Conservation (phyloP, 2,113 vertebrate genomes). For the Donacobius atricapilla region DNA sequence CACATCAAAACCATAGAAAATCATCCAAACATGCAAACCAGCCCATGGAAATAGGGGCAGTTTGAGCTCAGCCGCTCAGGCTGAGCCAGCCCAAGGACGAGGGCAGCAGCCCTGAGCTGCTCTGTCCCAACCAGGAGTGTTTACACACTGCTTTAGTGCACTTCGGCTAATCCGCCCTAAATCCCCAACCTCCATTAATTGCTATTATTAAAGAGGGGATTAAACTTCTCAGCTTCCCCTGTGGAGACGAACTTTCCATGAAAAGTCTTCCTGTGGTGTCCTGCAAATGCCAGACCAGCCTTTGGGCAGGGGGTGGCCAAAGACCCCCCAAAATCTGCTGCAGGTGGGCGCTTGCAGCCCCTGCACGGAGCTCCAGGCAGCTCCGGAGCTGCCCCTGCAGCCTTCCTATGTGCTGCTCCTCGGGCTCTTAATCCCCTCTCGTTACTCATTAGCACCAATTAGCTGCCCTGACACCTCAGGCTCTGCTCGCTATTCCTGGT, state of each 20-base stretch:
- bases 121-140: not conserved
- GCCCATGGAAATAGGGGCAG: not conserved
- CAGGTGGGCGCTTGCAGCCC: accelerated
- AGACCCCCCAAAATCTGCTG: not conserved
- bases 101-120: not conserved
- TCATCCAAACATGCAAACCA: not conserved
- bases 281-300: not conserved
- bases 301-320: not conserved
- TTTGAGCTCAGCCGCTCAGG: not conserved
- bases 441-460: not conserved
- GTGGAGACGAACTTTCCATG: not conserved
- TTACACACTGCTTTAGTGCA: not conserved
- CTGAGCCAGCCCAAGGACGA: not conserved
- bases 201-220: not conserved
- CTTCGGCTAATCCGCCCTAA: not conserved
- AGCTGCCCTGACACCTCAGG: not conserved
- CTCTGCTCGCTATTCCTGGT: accelerated
- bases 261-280: not conserved
- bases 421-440: not conserved
- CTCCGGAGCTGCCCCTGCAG: not conserved
- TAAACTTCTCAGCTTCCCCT: not conserved
- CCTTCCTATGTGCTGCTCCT: not conserved
- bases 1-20: not conserved
- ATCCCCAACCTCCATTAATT: not conserved
- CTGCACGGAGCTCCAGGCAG: not conserved